A percentile compares a stretch with the other conserved stretches of the same genome.
Evolutionary conservation across 2,113 vertebrate species (phyloP).

Genomic region (Panthera uncia): DNA sequence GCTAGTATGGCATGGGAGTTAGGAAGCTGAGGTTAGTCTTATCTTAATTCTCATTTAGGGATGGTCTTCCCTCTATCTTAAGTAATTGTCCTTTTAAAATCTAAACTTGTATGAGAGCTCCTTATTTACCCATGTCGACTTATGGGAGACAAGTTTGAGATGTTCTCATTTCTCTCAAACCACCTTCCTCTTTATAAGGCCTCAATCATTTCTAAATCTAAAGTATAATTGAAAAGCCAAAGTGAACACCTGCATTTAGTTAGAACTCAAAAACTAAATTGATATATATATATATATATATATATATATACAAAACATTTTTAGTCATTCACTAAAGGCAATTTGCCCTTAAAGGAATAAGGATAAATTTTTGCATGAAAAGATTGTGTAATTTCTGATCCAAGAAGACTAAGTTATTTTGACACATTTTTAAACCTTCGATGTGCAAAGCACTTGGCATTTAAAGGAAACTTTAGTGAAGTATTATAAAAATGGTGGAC

Average conservation of each 20-base stretch:
- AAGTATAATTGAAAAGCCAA: conserved; percentile 42
- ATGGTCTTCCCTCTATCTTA: background rate
- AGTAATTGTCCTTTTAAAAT: conserved; percentile 24
- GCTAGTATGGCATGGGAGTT: background rate
- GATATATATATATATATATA: background rate
- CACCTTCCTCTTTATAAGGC: background rate
- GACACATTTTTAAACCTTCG: conserved; percentile 43
- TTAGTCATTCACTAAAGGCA: conserved; percentile 52
- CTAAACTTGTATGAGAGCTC: background rate
- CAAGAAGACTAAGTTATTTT: conserved; percentile 52
- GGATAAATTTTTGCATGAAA: conserved; percentile 41
- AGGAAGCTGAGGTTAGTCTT: background rate
- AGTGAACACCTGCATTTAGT: conserved; percentile 37
- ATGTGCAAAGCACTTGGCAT: conserved; percentile 53
- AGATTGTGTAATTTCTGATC: conserved; percentile 18
- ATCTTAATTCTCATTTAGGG: background rate
- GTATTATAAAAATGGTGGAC: conserved; percentile 11
- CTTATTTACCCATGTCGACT: background rate
- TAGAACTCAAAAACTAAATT: conserved; percentile 57
- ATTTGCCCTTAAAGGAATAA: conserved; percentile 47
- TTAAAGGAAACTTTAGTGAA: conserved; percentile 23
- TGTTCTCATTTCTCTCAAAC: background rate
- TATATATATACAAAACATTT: background rate
- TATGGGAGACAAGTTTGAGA: conserved; percentile 35
- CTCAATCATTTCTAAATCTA: conserved; percentile 1